Evolutionary conservation across 2,113 vertebrate genomes (phyloP).

Genomic region (Poeciliopsis retropinna): DNA sequence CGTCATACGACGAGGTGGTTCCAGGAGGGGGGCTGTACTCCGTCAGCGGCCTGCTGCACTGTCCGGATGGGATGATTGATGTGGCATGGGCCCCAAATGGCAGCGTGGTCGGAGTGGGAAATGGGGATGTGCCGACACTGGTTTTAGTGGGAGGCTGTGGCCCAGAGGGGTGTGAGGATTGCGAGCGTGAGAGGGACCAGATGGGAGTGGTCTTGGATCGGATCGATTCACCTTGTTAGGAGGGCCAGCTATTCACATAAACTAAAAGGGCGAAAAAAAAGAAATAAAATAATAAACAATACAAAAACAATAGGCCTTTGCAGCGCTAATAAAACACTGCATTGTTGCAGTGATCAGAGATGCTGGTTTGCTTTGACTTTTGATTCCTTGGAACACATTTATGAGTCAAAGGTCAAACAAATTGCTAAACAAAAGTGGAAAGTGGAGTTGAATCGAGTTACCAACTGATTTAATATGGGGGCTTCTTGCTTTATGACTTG

Average conservation of each 20-base stretch:
- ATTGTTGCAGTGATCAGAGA: slow-evolving; percentile 10
- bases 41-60: slow-evolving; percentile 78
- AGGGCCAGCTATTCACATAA: not conserved
- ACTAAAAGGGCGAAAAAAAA: slow-evolving; percentile 14
- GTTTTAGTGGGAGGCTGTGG: slow-evolving; percentile 78
- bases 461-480: not conserved
- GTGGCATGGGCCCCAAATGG: slow-evolving; percentile 71
- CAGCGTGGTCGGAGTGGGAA: slow-evolving; percentile 60
- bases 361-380: slow-evolving; percentile 15
- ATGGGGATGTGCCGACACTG: slow-evolving; percentile 75
- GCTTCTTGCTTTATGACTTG: slow-evolving; percentile 18
- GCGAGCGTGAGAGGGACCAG: slow-evolving; percentile 79
- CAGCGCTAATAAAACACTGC: not conserved
- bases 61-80: slow-evolving; percentile 73
- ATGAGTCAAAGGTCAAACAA: not conserved
- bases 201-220: slow-evolving; percentile 69
- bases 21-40: slow-evolving; percentile 79
- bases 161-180: slow-evolving; percentile 79
- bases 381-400: not conserved
- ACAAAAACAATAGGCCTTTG: too few relatives aligned
- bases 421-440: not conserved
- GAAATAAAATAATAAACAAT: too few relatives aligned
- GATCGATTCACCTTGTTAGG: slow-evolving; percentile 75
- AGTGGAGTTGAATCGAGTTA: not conserved
- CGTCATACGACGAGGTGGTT: slow-evolving; percentile 79